A percentile compares a stretch with the other conserved stretches of the same genome.
These are phyloP conservation scores for Polyergus mexicanus DNA, from an alignment of 1,140 invertebrate genomes.

Conservation along the genomic window DNA sequence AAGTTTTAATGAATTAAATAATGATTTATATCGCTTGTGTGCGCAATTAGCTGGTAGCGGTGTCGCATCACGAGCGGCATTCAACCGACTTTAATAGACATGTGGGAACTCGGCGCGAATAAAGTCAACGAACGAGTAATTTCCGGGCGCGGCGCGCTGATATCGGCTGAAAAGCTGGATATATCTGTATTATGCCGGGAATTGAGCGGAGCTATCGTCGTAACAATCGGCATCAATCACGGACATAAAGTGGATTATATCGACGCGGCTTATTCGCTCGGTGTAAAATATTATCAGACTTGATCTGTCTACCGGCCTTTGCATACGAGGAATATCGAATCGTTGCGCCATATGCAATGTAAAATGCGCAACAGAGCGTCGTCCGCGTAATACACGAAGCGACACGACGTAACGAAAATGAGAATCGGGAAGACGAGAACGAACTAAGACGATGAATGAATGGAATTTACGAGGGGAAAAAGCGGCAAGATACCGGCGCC, in stretches of 20 bases:
- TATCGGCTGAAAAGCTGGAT: conserved; percentile 60
- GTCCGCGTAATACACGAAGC: conserved; percentile 15
- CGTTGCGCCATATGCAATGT: conserved; percentile 47
- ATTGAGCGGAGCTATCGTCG: conserved; percentile 51
- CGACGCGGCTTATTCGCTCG: conserved; percentile 56
- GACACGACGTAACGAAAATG: conserved; percentile 18
- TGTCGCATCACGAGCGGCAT: conserved; percentile 34
- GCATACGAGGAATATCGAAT: conserved; percentile 40
- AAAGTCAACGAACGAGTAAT: conserved; percentile 51
- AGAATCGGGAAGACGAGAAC: neutral
- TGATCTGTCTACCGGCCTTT: conserved; percentile 38
- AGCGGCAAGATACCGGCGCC: conserved; percentile 55
- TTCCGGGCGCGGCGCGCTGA: conserved; percentile 19
- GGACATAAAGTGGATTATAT: conserved; percentile 66
- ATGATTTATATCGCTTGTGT: conserved; percentile 46
- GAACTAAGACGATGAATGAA: conserved; percentile 50
- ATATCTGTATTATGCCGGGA: conserved; percentile 60
- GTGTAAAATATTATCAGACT: conserved; percentile 51
- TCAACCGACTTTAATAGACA: conserved; percentile 52
- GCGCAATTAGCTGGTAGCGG: conserved; percentile 55
- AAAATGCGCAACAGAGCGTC: conserved; percentile 55
- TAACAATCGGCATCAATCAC: conserved; percentile 67
- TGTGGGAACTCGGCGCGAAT: conserved; percentile 30
- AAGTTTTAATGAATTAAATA: conserved; percentile 61
- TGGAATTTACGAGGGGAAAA: conserved; percentile 64